Percentiles rank a stretch among this genome's conserved stretches.
These are phyloP conservation scores for Autographa pulchrina DNA, from an alignment of 2,888 invertebrate species.

Conservation along the genomic window DNA sequence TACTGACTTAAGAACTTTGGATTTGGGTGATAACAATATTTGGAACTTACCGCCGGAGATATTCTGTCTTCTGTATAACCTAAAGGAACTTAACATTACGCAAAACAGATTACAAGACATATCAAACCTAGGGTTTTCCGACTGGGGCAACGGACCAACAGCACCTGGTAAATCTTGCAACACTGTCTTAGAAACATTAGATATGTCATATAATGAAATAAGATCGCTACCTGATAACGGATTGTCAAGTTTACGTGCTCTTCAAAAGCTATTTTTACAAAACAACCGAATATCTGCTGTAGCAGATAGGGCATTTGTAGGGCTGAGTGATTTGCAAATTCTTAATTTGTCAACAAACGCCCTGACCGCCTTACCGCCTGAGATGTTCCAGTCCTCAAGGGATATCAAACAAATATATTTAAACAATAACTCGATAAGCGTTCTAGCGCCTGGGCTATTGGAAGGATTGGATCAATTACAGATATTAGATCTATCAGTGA, in stretches of 20 bases:
- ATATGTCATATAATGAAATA: slow-evolving; percentile 93
- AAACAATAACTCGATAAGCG: slow-evolving; percentile 93
- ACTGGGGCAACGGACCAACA: slow-evolving; percentile 92
- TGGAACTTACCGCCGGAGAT: slow-evolving; percentile 93
- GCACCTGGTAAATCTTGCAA: slow-evolving; percentile 92
- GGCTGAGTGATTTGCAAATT: slow-evolving; percentile 91
- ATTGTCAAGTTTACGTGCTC: slow-evolving; percentile 91
- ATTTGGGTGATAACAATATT: slow-evolving; percentile 93
- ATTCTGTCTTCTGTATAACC: slow-evolving; percentile 92
- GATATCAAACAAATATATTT: slow-evolving; percentile 93
- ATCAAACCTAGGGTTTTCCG: slow-evolving; percentile 93
- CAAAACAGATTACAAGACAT: slow-evolving; percentile 94
- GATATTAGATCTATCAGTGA: slow-evolving; percentile 92
- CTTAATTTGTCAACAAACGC: slow-evolving; percentile 95
- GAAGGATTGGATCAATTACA: slow-evolving; percentile 93
- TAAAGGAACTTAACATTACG: slow-evolving; percentile 92
- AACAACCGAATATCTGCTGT: slow-evolving; percentile 93
- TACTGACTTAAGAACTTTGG: slow-evolving; percentile 91
- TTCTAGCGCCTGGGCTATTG: slow-evolving; percentile 93
- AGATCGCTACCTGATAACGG: slow-evolving; percentile 92
- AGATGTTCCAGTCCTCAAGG: slow-evolving; percentile 93
- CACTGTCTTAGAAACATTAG: slow-evolving; percentile 91
- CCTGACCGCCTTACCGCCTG: slow-evolving; percentile 93
- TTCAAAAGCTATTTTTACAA: slow-evolving; percentile 92
- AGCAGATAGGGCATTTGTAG: slow-evolving; percentile 93